Conservation (phyloP, 2,888 invertebrate species). For the Habrosyne pyritoides region DNA sequence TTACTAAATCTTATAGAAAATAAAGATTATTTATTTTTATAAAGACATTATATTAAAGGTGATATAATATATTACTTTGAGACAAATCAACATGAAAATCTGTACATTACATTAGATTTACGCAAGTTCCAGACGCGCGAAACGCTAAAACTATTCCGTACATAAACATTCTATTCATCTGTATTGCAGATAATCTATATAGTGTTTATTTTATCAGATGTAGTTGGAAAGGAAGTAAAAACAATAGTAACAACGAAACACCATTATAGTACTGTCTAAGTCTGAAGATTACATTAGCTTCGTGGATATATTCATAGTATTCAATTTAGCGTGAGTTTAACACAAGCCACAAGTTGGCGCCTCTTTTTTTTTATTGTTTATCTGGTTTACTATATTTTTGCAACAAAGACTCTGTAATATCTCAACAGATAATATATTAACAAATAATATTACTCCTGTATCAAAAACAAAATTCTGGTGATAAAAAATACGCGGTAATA, state of each 20-base stretch:
- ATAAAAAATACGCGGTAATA: conserved; percentile 19
- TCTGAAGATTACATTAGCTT: too few relatives aligned
- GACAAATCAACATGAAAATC: conserved; percentile 32
- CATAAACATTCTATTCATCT: conserved; percentile 10
- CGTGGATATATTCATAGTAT: too few relatives aligned
- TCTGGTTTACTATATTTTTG: too few relatives aligned
- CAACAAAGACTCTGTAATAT: too few relatives aligned
- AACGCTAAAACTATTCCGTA: conserved; percentile 12
- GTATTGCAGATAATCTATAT: neutral
- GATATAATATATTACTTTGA: conserved; percentile 38
- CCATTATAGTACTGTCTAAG: conserved; percentile 17
- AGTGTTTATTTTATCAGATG: conserved; percentile 8
- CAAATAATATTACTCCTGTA: too few relatives aligned
- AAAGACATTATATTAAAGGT: conserved; percentile 21
- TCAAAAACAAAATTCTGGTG: conserved; percentile 8
- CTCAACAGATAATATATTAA: too few relatives aligned
- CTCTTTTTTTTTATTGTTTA: neutral
- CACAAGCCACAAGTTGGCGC: too few relatives aligned
- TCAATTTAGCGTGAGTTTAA: neutral
- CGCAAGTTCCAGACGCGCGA: conserved; percentile 2
- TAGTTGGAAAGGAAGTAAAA: conserved; percentile 42
- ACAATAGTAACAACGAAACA: conserved; percentile 27
- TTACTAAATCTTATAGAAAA: neutral
- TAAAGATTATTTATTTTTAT: neutral
- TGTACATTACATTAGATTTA: conserved; percentile 34